phyloP scores from a whole-genome alignment of 2,888 invertebrate species.

The Acrobasis consociella region DNA sequence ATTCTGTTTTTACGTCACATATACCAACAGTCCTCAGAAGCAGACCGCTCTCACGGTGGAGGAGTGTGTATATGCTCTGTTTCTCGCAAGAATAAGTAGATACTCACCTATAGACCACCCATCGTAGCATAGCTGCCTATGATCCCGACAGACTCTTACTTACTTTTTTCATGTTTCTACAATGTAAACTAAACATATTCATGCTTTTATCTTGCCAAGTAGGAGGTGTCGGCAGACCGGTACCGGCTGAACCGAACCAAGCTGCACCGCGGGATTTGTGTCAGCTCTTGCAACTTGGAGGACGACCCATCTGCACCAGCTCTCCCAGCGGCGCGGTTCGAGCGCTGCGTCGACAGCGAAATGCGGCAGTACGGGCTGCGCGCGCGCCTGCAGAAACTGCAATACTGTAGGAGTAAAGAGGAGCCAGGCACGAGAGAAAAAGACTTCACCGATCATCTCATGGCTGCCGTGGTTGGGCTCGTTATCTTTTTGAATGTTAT shows the following conservation, averaged over 20 bases:
- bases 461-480: not conserved
- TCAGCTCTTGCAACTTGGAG: not conserved
- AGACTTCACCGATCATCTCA: not conserved
- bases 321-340: not conserved
- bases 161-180: too few relatives aligned
- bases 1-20: too few relatives aligned
- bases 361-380: not conserved
- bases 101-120: too few relatives aligned
- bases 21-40: too few relatives aligned
- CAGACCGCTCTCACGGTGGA: too few relatives aligned
- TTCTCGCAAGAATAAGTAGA: too few relatives aligned
- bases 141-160: too few relatives aligned
- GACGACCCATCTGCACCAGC: not conserved
- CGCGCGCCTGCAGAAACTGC: not conserved
- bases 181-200: not conserved
- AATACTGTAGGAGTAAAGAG: constrained; percentile 7
- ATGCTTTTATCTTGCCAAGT: not conserved
- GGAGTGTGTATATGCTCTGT: too few relatives aligned
- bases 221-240: constrained; percentile 3
- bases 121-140: too few relatives aligned
- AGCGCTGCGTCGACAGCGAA: not conserved
- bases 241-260: not conserved
- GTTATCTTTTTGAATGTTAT: constrained; percentile 44
- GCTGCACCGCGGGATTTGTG: constrained; percentile 2
- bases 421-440: not conserved